Evolutionary conservation across 1,140 invertebrate genomes (phyloP).

Genomic region (Zeugodacus cucurbitae): DNA sequence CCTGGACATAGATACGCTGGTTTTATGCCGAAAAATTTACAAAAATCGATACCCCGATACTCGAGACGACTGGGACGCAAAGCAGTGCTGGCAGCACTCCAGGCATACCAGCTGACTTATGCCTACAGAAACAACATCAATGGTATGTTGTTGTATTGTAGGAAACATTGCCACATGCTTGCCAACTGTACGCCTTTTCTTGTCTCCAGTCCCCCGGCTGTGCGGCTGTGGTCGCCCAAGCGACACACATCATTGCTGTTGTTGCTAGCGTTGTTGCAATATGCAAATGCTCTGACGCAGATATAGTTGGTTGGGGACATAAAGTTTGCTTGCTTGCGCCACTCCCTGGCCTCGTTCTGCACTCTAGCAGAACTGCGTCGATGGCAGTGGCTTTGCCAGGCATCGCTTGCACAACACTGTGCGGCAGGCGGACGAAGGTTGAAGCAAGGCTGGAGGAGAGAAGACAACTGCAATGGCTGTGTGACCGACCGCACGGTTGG

Average conservation of each 20-base stretch:
- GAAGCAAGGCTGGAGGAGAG: not conserved
- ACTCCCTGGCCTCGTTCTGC: slow-evolving; percentile 27
- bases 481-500: not conserved
- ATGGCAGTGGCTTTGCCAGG: not conserved
- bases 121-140: not conserved
- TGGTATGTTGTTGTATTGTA: not conserved
- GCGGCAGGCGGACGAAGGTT: not conserved
- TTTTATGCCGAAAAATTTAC: not conserved
- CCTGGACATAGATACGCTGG: no score
- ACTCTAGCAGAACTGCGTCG: not conserved
- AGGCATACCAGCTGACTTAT: not conserved
- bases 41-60: not conserved
- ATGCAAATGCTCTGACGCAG: slow-evolving; percentile 11
- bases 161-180: not conserved
- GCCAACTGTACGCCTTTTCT: not conserved
- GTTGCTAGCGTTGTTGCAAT: not conserved
- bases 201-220: not conserved
- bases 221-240: not conserved
- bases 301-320: slow-evolving; percentile 10
- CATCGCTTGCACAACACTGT: not conserved
- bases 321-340: slow-evolving; percentile 5
- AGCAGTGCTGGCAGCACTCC: not conserved
- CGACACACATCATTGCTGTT: not conserved
- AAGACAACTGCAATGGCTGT: not conserved
- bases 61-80: not conserved